phyloP scores from a whole-genome alignment of 2,888 invertebrate species.

The Gonocerus acuteangulatus region DNA sequence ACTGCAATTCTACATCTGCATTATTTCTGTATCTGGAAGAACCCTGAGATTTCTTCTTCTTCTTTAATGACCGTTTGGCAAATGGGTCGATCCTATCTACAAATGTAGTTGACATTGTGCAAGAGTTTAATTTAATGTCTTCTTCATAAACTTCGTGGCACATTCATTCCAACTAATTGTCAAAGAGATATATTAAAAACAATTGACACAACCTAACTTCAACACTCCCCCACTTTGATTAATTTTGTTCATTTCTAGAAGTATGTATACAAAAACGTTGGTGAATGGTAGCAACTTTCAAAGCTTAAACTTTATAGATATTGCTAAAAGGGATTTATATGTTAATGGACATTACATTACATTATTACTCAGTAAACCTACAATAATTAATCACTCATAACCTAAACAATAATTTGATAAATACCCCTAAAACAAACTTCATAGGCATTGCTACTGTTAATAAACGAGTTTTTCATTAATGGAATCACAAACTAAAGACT shows the following conservation, averaged over 20 bases:
- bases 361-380: background rate
- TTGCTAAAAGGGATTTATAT: background rate
- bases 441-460: background rate
- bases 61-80: constrained; percentile 93
- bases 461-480: background rate
- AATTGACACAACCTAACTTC: constrained; percentile 1
- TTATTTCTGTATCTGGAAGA: constrained; percentile 97
- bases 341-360: constrained; percentile 2
- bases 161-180: background rate
- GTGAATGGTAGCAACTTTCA: constrained; percentile 1
- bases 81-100: constrained; percentile 99
- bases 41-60: constrained; percentile 97
- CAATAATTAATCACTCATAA: constrained; percentile 4
- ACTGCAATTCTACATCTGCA: constrained; percentile 94
- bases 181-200: background rate
- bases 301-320: background rate
- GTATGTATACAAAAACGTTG: background rate
- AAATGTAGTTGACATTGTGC: constrained; percentile 64
- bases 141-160: constrained; percentile 1
- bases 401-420: constrained; percentile 2
- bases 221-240: background rate
- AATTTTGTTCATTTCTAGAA: background rate
- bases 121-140: background rate
- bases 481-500: background rate
- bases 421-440: background rate